phyloP scores from a whole-genome alignment of 2,113 vertebrate genomes.

The Pipa parva region DNA sequence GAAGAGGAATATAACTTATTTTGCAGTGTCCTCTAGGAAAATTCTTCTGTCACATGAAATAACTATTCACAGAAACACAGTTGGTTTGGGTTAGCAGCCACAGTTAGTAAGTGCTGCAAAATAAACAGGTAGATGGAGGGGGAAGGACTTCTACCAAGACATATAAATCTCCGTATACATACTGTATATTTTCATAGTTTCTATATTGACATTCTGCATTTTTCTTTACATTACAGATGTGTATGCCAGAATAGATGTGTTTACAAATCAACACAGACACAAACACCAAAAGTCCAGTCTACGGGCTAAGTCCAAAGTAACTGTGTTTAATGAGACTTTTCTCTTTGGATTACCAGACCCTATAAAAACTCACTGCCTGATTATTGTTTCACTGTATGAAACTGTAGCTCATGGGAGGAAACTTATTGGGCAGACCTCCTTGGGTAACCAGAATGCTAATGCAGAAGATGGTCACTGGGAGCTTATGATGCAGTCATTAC shows the following conservation, averaged over 20 bases:
- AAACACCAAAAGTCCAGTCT: slow-evolving; percentile 64
- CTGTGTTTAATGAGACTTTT: slow-evolving; percentile 67
- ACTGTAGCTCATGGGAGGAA: slow-evolving; percentile 50
- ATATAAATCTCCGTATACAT: not conserved
- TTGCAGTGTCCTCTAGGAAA: too few species aligned
- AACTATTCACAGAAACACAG: too few species aligned
- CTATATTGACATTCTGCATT: too few species aligned
- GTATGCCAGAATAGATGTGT: slow-evolving; percentile 58
- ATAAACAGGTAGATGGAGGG: not conserved
- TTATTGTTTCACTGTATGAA: slow-evolving; percentile 62
- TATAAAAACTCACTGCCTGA: slow-evolving; percentile 52
- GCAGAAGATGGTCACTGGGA: slow-evolving; percentile 61
- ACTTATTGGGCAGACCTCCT: slow-evolving; percentile 58
- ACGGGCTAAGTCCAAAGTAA: slow-evolving; percentile 46
- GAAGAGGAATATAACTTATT: too few species aligned
- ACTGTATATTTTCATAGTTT: not conserved
- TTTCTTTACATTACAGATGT: slow-evolving; percentile 49
- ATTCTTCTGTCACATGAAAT: too few species aligned
- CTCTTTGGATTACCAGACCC: slow-evolving; percentile 62
- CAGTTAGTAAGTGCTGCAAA: too few species aligned
- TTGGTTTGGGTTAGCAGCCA: too few species aligned
- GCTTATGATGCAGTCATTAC: slow-evolving; percentile 61
- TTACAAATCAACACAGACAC: slow-evolving; percentile 60
- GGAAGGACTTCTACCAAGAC: not conserved
- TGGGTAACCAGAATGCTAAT: slow-evolving; percentile 52